Base-by-base conservation (phyloP, 23 tunicate genomes). In the Halocynthia aurantium region DNA sequence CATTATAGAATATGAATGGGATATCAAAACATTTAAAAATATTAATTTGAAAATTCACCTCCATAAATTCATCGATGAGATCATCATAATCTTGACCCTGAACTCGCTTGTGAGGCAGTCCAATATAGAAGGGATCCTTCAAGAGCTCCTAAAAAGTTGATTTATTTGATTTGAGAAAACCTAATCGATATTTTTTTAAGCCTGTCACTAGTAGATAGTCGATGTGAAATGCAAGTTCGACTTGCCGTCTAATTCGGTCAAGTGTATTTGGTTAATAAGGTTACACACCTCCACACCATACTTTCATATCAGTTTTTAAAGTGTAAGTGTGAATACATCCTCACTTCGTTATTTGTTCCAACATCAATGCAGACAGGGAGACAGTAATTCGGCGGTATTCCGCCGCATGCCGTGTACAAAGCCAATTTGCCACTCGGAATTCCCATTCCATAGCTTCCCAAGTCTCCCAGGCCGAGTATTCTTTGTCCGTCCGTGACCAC, bases 401-500 rank as follows among this genome's bases (percentile, higher is more conserved):
- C 86, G 9, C 80, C 86, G 50, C 86, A 77, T 7, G 86, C 86
- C 13, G 86, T 83, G 75, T 83, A 83, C 51, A 83, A 7, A 49
- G 86, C 86, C 61, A 83, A 52, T 65, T 83, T 83, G 12, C 86
- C 86, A 51, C 76, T 63, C 13, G 82, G 82, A n/a, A 83, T 83
- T 13, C 82, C 86, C 86, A 83, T 83, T 52, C 86, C 86, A 20
- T 65, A 54, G 57, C 82, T 44, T 10, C 86, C 86, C 2, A 77
- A 21, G 65, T 83, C 86, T 11, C 86, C 86, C 8, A 83, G 66
- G 13, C 86, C 86, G 6, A 83, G 75, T 51, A 83, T 83, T 50
- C 82, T 52, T 52, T 83, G 80, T 7, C 86, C 82, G 65, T 83
- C 86, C 11, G 86, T 83, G 52, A 83, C 86, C 8, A 83, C 86